Percentiles rank a stretch among this genome's conserved stretches.
These are phyloP conservation scores for Melopsittacus undulatus DNA, from an alignment of 2,797 vertebrate species.

Conservation along the genomic window DNA sequence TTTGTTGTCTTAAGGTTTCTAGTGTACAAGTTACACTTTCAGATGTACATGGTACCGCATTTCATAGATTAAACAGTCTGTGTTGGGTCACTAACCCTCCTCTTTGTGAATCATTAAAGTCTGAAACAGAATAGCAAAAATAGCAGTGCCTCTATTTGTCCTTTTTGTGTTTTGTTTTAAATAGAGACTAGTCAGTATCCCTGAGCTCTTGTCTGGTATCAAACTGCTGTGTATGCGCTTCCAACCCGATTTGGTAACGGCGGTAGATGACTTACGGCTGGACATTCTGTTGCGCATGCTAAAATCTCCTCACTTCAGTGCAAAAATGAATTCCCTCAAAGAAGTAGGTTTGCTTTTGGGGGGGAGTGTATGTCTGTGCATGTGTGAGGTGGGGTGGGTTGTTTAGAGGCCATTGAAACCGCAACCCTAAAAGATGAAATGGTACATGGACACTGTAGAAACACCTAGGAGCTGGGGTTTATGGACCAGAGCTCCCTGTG, in stretches of 20 bases:
- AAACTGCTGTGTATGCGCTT: slow-evolving; percentile 98
- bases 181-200: slow-evolving; percentile 96
- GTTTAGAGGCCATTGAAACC: not conserved
- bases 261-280: slow-evolving; percentile 92
- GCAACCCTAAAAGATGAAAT: not conserved
- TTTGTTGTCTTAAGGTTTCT: not conserved
- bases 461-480: not conserved
- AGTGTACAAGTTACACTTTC: not conserved
- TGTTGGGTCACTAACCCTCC: not conserved
- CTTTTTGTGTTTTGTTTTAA: not conserved
- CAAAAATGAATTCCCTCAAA: slow-evolving; percentile 99
- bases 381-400: not conserved
- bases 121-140: not conserved
- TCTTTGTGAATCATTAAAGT: not conserved
- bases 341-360: slow-evolving; percentile 80
- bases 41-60: not conserved
- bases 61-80: not conserved
- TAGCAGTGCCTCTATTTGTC: not conserved
- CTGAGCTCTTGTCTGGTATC: slow-evolving; percentile 96
- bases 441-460: not conserved
- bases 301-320: slow-evolving; percentile 98
- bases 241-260: slow-evolving; percentile 92
- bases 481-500: not conserved
- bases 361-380: not conserved
- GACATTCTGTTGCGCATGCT: slow-evolving; percentile 97